These are phyloP conservation scores for Pilophorus perplexus DNA, from an alignment of 2,888 invertebrate species.

Conservation along the genomic window DNA sequence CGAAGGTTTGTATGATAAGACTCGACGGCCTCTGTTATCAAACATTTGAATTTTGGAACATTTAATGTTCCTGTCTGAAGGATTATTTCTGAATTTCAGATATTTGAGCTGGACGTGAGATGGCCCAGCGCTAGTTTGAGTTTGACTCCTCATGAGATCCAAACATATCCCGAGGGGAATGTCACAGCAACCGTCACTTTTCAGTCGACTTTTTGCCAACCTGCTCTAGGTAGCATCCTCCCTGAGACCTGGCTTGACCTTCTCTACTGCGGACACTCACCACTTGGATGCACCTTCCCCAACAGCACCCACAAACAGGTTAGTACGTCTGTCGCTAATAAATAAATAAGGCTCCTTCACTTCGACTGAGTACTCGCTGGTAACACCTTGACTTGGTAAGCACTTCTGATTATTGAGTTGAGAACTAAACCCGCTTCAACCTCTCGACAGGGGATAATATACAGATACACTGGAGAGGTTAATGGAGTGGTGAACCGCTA, in stretches of 20 bases:
- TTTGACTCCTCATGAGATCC: slow-evolving; percentile 71
- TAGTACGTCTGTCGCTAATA: slow-evolving; percentile 41
- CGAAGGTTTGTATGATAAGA: no score
- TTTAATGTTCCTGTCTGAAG: no score
- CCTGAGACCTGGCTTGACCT: slow-evolving; percentile 76
- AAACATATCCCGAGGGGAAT: slow-evolving; percentile 74
- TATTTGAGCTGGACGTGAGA: slow-evolving; percentile 65
- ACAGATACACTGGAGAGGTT: slow-evolving; percentile 10
- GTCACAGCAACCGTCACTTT: slow-evolving; percentile 74
- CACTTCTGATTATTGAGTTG: no score
- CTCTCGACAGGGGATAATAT: slow-evolving; percentile 5
- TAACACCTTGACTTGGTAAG: no score
- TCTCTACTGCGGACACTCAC: slow-evolving; percentile 69
- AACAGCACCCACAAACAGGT: slow-evolving; percentile 57
- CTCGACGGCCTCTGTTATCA: no score
- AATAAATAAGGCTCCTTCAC: no score
- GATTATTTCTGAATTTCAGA: no score
- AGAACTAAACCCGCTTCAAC: no score
- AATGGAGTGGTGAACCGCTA: slow-evolving; percentile 3
- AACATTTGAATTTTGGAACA: no score
- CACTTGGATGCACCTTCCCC: slow-evolving; percentile 63
- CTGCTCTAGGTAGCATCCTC: slow-evolving; percentile 54
- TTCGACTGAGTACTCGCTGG: no score
- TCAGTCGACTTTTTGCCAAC: slow-evolving; percentile 62
- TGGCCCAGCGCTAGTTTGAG: slow-evolving; percentile 75